These are phyloP conservation scores for Stenchaetothrips biformis DNA, from an alignment of 2,888 invertebrate genomes.

Conservation along the genomic window DNA sequence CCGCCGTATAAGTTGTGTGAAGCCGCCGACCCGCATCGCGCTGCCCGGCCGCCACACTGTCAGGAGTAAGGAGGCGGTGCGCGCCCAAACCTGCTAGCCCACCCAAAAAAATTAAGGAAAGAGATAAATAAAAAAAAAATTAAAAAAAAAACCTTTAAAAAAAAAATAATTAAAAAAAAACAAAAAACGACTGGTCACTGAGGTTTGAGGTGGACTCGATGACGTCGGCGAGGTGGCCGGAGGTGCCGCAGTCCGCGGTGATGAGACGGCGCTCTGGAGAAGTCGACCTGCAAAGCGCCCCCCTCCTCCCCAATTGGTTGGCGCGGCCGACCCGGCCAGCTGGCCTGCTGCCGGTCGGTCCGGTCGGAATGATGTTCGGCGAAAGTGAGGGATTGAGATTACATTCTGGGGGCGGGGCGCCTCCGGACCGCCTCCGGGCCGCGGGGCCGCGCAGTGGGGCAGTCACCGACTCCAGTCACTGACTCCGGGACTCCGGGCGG, in stretches of 20 bases:
- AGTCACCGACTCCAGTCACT: background rate
- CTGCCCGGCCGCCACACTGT: background rate
- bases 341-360: background rate
- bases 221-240: background rate
- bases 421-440: background rate
- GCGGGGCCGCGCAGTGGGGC: background rate
- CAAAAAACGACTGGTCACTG: background rate
- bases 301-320: background rate
- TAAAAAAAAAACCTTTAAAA: background rate
- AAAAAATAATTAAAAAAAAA: background rate
- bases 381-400: constrained; percentile 17
- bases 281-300: background rate
- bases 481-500: background rate
- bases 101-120: too few relatives aligned
- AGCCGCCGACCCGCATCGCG: background rate
- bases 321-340: background rate
- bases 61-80: too few relatives aligned
- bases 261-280: background rate
- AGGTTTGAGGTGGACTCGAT: background rate
- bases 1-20: background rate
- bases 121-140: background rate
- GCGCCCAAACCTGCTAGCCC: too few relatives aligned
- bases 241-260: background rate
- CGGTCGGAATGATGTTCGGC: constrained; percentile 2
- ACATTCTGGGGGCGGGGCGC: constrained; percentile 3